A percentile compares a stretch with the other conserved stretches of the same genome.
phyloP scores from a whole-genome alignment of 2,888 invertebrate species.

The Lumbricus terrestris region DNA sequence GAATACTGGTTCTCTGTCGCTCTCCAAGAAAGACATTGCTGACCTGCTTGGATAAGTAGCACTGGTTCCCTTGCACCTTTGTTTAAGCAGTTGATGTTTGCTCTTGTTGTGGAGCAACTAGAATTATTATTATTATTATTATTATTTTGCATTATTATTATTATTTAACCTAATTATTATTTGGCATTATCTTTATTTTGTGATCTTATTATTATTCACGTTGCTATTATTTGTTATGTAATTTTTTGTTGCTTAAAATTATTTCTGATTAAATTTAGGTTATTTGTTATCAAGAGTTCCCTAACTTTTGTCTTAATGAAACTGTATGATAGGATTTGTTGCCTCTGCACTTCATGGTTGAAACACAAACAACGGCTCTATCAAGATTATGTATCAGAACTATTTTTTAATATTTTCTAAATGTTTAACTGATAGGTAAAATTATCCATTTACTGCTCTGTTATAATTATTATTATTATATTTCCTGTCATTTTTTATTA shows the following conservation, averaged over 20 bases:
- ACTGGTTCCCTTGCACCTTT: neutral
- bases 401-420: too few relatives aligned
- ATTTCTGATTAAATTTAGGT: neutral
- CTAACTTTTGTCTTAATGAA: neutral
- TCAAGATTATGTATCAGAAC: too few relatives aligned
- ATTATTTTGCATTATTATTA: neutral
- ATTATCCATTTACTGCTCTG: too few relatives aligned
- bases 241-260: neutral
- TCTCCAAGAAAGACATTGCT: conserved; percentile 32
- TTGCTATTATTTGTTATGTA: neutral
- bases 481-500: neutral
- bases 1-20: neutral
- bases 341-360: neutral
- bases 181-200: too few relatives aligned
- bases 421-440: too few relatives aligned
- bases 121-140: neutral
- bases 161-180: neutral
- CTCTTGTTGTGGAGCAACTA: neutral
- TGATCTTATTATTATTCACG: too few relatives aligned
- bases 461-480: neutral
- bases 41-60: conserved; percentile 30
- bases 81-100: neutral
- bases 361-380: neutral
- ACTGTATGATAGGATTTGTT: too few relatives aligned
- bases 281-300: neutral